Conservation (phyloP, 2,113 vertebrate genomes). For the Polypterus senegalus region DNA sequence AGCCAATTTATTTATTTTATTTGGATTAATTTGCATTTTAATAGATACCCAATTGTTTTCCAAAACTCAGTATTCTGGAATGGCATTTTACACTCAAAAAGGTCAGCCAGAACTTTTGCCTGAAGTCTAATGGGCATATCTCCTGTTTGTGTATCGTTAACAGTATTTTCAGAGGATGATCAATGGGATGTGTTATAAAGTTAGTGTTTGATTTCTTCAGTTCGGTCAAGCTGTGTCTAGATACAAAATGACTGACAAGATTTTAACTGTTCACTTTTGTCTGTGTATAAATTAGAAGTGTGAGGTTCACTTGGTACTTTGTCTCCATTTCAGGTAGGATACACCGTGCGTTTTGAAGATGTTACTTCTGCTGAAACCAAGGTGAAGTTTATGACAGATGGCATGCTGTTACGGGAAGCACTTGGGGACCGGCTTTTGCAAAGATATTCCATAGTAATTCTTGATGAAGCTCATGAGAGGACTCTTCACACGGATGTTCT, state of each 20-base stretch:
- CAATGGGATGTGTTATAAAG: background rate
- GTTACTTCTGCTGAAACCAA: conserved; percentile 69
- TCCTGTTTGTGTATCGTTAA: too few species aligned
- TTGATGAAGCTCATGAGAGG: conserved; percentile 92
- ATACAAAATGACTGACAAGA: background rate
- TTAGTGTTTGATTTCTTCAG: background rate
- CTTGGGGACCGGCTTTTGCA: conserved; percentile 74
- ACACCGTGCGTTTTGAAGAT: conserved; percentile 87
- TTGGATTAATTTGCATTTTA: too few species aligned
- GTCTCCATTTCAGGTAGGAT: conserved; percentile 61
- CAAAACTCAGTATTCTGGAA: too few species aligned
- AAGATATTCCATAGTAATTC: conserved; percentile 72
- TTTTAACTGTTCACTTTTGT: background rate
- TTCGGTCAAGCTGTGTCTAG: background rate
- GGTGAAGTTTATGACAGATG: conserved; percentile 87
- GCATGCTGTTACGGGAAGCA: conserved; percentile 87
- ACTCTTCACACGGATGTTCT: conserved; percentile 88
- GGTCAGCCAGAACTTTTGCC: too few species aligned
- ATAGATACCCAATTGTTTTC: too few species aligned
- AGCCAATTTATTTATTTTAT: too few species aligned
- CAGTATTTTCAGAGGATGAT: too few species aligned
- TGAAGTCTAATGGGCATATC: too few species aligned
- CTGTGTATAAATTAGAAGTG: background rate
- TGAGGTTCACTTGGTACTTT: background rate
- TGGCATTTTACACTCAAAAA: too few species aligned